Percentiles rank a stretch among this genome's conserved stretches.
Evolutionary conservation across 2,797 vertebrate species (phyloP).

Genomic region (Cygnus olor): DNA sequence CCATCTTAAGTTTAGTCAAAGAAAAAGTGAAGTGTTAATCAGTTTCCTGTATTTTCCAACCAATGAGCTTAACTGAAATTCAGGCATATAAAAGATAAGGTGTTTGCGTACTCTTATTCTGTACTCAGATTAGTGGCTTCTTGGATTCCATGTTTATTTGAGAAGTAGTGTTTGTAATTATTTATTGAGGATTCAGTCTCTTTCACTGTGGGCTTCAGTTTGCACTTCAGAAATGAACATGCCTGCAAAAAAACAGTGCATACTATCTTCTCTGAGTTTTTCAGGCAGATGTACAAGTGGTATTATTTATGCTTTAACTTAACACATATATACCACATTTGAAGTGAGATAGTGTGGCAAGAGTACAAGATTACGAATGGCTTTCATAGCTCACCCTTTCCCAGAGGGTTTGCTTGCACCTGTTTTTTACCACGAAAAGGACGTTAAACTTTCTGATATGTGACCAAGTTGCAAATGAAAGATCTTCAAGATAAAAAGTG

Average conservation of each 20-base stretch:
- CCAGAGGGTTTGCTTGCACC: constrained; percentile 78
- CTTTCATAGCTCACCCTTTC: constrained; percentile 64
- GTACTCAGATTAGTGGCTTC: background rate
- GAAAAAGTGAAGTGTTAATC: background rate
- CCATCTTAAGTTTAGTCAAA: background rate
- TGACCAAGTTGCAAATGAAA: constrained; percentile 60
- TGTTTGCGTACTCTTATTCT: background rate
- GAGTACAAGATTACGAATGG: constrained; percentile 60
- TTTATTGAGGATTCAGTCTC: constrained; percentile 6
- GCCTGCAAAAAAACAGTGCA: background rate
- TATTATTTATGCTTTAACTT: constrained; percentile 63
- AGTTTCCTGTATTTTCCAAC: background rate
- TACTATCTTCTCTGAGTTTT: constrained; percentile 31
- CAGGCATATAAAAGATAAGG: background rate
- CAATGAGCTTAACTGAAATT: background rate
- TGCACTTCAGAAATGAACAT: constrained; percentile 5
- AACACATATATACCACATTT: constrained; percentile 66
- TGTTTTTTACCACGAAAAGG: constrained; percentile 83
- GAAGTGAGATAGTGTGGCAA: constrained; percentile 61
- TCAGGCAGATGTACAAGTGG: constrained; percentile 55
- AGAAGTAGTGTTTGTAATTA: background rate
- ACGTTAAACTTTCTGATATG: constrained; percentile 81
- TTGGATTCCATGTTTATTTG: constrained; percentile 7
- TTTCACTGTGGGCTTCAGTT: background rate
- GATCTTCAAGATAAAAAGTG: constrained; percentile 65